Conservation (phyloP, 23 tunicate genomes). For the Trididemnum clinides region DNA sequence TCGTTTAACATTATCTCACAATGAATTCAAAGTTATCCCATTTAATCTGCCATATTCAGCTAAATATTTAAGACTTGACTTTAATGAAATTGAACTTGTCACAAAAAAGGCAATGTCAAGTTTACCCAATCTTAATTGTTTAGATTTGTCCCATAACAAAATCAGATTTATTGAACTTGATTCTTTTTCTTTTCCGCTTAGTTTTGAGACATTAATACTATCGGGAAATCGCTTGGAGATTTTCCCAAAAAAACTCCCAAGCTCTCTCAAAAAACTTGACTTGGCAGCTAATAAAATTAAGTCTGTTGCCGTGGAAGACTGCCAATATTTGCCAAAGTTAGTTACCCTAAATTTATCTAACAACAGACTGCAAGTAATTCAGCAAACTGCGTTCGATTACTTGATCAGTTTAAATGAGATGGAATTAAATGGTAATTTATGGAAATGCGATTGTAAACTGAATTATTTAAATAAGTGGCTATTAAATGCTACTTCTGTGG, state of each 20-base stretch:
- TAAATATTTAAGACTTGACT: neutral
- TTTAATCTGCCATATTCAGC: constrained; percentile 4
- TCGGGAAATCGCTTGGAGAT: neutral
- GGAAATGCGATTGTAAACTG: constrained; percentile 88
- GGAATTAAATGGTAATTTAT: constrained; percentile 68
- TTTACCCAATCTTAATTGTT: neutral
- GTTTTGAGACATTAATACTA: constrained; percentile 10
- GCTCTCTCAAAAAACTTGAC: neutral
- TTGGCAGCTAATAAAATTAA: constrained; percentile 26
- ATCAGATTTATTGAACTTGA: neutral
- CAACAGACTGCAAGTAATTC: constrained; percentile 62
- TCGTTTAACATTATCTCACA: constrained; percentile 10
- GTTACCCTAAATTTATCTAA: constrained; percentile 48
- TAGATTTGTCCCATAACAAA: constrained; percentile 39
- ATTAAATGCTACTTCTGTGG: constrained; percentile 10
- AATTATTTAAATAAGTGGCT: constrained; percentile 65
- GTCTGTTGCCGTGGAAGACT: neutral
- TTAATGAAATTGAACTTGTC: neutral
- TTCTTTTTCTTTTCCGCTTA: neutral
- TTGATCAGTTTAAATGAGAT: constrained; percentile 18
- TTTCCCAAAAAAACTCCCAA: constrained; percentile 16
- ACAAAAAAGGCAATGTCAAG: neutral
- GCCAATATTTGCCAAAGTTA: neutral
- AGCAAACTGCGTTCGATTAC: constrained; percentile 37
- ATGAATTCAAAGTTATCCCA: constrained; percentile 23